phyloP scores from a whole-genome alignment of 2,113 vertebrate species.

The Gadus chalcogrammus region DNA sequence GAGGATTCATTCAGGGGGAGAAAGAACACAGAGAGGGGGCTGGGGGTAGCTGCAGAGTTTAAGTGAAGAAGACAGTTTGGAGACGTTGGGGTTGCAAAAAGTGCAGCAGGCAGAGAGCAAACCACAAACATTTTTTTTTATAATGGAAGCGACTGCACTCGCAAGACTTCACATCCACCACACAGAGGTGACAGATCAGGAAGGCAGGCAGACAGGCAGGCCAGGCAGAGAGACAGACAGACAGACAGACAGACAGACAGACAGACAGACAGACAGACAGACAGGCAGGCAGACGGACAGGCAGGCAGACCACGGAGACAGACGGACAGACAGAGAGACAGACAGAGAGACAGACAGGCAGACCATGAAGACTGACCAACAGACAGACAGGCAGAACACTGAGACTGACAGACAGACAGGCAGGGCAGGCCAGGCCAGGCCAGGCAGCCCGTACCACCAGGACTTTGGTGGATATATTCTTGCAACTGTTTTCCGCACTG shows the following conservation, averaged over 20 bases:
- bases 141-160: too few species aligned
- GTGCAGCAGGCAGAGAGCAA: not conserved
- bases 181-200: too few species aligned
- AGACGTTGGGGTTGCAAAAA: conserved; percentile 23
- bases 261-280: not conserved
- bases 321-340: not conserved
- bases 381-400: not conserved
- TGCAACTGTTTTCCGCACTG: too few species aligned
- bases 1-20: not conserved
- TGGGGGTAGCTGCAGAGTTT: not conserved
- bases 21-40: not conserved
- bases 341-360: not conserved
- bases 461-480: too few species aligned
- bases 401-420: not conserved
- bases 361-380: not conserved
- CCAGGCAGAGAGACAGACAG: too few species aligned
- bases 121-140: too few species aligned
- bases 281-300: conserved; percentile 6
- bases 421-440: not conserved
- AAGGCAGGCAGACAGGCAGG: too few species aligned
- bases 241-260: too few species aligned
- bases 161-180: too few species aligned
- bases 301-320: too few species aligned
- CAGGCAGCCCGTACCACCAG: not conserved
- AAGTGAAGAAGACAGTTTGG: not conserved